Evolutionary conservation across 2,113 vertebrate species (phyloP), one percentile per base, ranked within the genome.

Genomic region (Protobothrops mucrosquamatus): DNA sequence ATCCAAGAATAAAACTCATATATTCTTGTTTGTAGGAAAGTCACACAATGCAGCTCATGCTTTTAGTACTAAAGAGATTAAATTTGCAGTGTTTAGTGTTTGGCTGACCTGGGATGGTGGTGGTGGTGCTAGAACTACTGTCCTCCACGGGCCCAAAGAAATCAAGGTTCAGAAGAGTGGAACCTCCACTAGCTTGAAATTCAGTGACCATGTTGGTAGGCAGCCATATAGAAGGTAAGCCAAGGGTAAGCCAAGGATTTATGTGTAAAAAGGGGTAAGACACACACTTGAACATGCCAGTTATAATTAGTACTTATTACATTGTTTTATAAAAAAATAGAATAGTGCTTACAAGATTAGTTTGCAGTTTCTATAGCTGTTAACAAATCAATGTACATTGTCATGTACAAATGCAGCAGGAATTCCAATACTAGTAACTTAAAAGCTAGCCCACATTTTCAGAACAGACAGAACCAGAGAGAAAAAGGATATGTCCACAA

Each of bases 141-240:
- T 99, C 99, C 98, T 99, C 99, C 98, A 99, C 98, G 93, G 99
- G 99, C 98, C 99, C 99, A 98, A 99, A 99, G 99, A 99, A 99
- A 98, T 99, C 99, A 98, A 99, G 99, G 98, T 99, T 99, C 98
- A 99, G 98, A 95, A 99, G 98, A 98, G 99, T 98, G 97, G 99
- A 99, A 98, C 99, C 99, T 98, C 99, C 99, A 97, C 98, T 99
- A 97, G 99, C 99, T 99, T 98, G 98, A 95, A 97, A 98, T 97
- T 98, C 97, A 98, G 97, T 96, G 97, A 98, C 97, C 98, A 93
- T 98, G 98, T 98, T 98, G 98, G 97, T 97, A 97, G 97, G 97
- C 97, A 98, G 97, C 97, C 98, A 98, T 97, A 98, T 96, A 98
- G 97, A 98, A 98, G 98, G 97, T 96, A 98, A 98, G 98, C 97